Conservation (phyloP, 2,797 vertebrate species). For the Onychomys leucogaster region DNA sequence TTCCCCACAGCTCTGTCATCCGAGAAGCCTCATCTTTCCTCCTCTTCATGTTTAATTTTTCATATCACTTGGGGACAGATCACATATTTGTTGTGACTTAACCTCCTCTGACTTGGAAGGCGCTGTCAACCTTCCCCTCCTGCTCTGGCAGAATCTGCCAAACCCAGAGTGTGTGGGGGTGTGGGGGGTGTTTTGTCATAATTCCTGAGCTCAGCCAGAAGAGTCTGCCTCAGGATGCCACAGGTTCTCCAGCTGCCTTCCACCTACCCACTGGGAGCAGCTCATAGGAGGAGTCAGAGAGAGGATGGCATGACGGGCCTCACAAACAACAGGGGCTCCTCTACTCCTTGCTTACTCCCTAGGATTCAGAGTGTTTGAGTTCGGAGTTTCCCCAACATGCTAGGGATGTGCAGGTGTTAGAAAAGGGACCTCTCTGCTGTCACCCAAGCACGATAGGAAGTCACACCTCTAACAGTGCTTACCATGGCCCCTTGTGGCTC, state of each 20-base stretch:
- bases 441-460: neutral
- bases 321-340: conserved; percentile 39
- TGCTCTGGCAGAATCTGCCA: conserved; percentile 87
- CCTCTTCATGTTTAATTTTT: conserved; percentile 87
- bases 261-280: conserved; percentile 48
- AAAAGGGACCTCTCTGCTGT: neutral
- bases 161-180: conserved; percentile 81
- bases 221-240: conserved; percentile 79
- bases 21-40: conserved; percentile 80
- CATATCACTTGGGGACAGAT: conserved; percentile 85
- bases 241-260: conserved; percentile 82
- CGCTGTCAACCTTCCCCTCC: conserved; percentile 87
- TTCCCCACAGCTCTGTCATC: conserved; percentile 77
- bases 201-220: conserved; percentile 85
- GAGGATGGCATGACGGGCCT: conserved; percentile 51
- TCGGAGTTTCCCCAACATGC: conserved; percentile 55
- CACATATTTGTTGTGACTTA: conserved; percentile 91
- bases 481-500: neutral
- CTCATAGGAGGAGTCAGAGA: conserved; percentile 67
- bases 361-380: conserved; percentile 63
- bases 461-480: neutral
- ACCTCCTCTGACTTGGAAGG: conserved; percentile 87
- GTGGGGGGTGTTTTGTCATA: conserved; percentile 71
- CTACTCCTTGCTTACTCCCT: neutral
- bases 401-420: conserved; percentile 28